Evolutionary conservation across 2,113 vertebrate species (phyloP), one percentile per base, ranked within the genome.

Genomic region (Toxotes chatareus): DNA sequence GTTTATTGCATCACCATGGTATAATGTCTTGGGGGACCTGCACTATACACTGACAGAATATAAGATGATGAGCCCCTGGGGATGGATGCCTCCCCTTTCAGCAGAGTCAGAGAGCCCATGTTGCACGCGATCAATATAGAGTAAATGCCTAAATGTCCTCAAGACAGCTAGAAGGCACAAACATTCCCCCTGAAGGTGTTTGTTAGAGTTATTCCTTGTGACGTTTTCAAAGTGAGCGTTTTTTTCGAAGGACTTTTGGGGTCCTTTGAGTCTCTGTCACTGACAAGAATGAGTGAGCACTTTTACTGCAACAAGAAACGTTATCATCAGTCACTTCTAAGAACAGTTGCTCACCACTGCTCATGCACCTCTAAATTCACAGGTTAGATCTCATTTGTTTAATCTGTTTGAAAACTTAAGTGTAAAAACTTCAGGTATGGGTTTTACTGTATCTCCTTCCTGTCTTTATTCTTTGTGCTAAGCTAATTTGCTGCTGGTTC

Each of bases 21-120:
- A n/a, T n/a, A n/a, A n/a, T 21, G 21, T 77, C 53, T 68, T 19
- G 14, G 6, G 74, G 40, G 74, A 57, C 9, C 40, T 47, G 31
- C 42, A 49, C 57, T 47, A 27, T 31, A 5, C 53, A 57, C 12
- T 11, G 55, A 60, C 38, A 8, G 55, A 61, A 31, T 40, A 49
- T 78, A 32, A 60, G 34, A 62, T 21, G 12, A 60, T 62, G 34
- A 55, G 10, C 40, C 75, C 21, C 42, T 11, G 9, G 64, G 55
- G 56, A 61, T 13, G n/a, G 19, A 40, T 46, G 64, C 21, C 38
- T 59, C 40, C 13, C 51, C 27, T 3, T 76, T 53, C 36, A 44
- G 69, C 44, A 49, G 31, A 63, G 31, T 51, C 57, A 47, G 7
- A n/a, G 46, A 53, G 32, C 14, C 60, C 47, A 27, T 40, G 73